Percentiles rank a stretch among this genome's conserved stretches.
Conservation (phyloP, 1,140 invertebrate species). For the Sitodiplosis mosellana region DNA sequence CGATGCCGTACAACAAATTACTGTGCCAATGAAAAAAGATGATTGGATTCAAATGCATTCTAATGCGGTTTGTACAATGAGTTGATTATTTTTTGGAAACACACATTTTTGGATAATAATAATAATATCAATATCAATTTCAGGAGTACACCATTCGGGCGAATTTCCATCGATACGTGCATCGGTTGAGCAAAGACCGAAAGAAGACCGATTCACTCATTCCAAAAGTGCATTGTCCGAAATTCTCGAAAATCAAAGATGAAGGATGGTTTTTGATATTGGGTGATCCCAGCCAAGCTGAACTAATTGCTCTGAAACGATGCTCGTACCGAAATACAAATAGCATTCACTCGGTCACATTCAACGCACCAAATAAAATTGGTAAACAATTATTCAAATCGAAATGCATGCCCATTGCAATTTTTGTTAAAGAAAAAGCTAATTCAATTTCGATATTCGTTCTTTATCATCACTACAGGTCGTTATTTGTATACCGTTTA, state of each 20-base stretch:
- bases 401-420: not conserved
- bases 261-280: slow-evolving; percentile 90
- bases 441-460: not conserved
- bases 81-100: too few relatives aligned
- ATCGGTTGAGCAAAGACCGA: slow-evolving; percentile 29
- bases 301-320: slow-evolving; percentile 79
- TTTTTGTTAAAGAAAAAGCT: too few relatives aligned
- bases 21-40: slow-evolving; percentile 19
- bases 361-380: slow-evolving; percentile 21
- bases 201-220: slow-evolving; percentile 26
- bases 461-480: slow-evolving; percentile 30
- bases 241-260: slow-evolving; percentile 82
- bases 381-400: not conserved
- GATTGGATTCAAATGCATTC: slow-evolving; percentile 41
- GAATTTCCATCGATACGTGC: slow-evolving; percentile 30
- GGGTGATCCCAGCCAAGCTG: slow-evolving; percentile 46
- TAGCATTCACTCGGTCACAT: slow-evolving; percentile 24
- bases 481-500: slow-evolving; percentile 62
- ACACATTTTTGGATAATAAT: too few relatives aligned
- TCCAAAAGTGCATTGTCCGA: slow-evolving; percentile 41
- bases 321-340: slow-evolving; percentile 29
- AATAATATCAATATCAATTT: too few relatives aligned
- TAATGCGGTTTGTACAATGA: not conserved
- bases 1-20: slow-evolving; percentile 26
- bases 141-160: slow-evolving; percentile 54